A percentile compares a stretch with the other conserved stretches of the same genome.
Evolutionary conservation across 2,113 vertebrate genomes (phyloP).

Genomic region (Chloroceryle aenea): DNA sequence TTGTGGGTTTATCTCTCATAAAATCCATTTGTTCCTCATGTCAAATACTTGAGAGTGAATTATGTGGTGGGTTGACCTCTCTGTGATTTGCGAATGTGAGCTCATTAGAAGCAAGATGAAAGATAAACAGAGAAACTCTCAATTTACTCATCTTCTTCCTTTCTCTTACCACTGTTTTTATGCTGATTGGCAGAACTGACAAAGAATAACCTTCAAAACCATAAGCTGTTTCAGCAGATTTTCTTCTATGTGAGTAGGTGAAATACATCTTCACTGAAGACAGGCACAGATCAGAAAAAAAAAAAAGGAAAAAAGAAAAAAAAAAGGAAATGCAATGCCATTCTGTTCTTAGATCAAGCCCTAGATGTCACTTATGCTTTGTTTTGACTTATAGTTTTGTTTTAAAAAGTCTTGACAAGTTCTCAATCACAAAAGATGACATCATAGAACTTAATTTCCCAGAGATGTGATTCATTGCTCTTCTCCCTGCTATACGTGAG

Average conservation of each 20-base stretch:
- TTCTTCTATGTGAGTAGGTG: not conserved
- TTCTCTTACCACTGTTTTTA: not conserved
- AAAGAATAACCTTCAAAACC: not conserved
- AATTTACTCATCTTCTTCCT: not conserved
- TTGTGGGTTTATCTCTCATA: not conserved
- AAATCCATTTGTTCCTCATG: not conserved
- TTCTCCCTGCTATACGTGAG: not conserved
- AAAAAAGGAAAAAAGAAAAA: not conserved
- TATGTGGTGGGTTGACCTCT: not conserved
- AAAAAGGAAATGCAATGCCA: not conserved
- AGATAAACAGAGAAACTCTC: not conserved
- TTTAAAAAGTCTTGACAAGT: not conserved
- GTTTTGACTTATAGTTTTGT: not conserved
- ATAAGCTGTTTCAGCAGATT: not conserved
- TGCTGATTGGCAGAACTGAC: not conserved
- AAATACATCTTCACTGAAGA: not conserved
- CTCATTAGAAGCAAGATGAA: slow-evolving; percentile 6
- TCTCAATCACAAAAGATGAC: not conserved
- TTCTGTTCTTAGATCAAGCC: not conserved
- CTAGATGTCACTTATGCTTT: not conserved
- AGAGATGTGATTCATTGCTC: not conserved
- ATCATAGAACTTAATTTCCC: not conserved
- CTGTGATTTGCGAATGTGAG: not conserved
- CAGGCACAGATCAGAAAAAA: not conserved
- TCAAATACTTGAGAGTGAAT: not conserved